Conservation (phyloP, 2,888 invertebrate genomes). For the Cosmopolites sordidus region DNA sequence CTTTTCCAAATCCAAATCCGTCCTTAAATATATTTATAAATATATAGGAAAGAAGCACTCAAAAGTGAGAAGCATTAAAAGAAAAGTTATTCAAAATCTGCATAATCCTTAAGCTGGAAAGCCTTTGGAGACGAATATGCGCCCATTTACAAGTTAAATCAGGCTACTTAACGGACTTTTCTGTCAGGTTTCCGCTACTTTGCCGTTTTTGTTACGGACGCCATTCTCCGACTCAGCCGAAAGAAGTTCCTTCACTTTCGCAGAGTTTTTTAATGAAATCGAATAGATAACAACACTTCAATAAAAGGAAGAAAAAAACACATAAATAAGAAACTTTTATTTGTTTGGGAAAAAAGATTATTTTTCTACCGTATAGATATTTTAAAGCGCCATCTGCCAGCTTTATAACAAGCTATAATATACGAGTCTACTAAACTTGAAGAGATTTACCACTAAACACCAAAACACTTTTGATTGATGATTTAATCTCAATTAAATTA, state of each 20-base stretch:
- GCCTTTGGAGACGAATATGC: slow-evolving; percentile 31
- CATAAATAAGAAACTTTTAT: no score
- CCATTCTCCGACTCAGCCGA: background rate
- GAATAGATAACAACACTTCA: no score
- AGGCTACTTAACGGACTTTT: slow-evolving; percentile 44
- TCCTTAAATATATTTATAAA: slow-evolving; percentile 24
- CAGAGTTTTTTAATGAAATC: background rate
- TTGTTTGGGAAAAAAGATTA: no score
- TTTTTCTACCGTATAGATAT: no score
- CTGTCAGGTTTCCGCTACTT: slow-evolving; percentile 14
- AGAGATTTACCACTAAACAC: no score
- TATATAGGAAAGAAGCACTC: slow-evolving; percentile 29
- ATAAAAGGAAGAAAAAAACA: no score
- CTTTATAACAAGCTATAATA: no score
- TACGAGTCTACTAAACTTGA: no score
- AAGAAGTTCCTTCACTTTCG: background rate
- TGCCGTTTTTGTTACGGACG: background rate
- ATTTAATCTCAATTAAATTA: no score
- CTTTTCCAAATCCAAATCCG: slow-evolving; percentile 8
- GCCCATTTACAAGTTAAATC: slow-evolving; percentile 48
- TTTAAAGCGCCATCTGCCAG: no score
- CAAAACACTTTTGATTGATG: no score
- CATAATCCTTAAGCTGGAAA: slow-evolving; percentile 45
- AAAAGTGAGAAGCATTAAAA: slow-evolving; percentile 47
- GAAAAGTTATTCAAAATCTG: slow-evolving; percentile 48